Conservation (phyloP, 2,888 invertebrate genomes). For the Agrochola lota region DNA sequence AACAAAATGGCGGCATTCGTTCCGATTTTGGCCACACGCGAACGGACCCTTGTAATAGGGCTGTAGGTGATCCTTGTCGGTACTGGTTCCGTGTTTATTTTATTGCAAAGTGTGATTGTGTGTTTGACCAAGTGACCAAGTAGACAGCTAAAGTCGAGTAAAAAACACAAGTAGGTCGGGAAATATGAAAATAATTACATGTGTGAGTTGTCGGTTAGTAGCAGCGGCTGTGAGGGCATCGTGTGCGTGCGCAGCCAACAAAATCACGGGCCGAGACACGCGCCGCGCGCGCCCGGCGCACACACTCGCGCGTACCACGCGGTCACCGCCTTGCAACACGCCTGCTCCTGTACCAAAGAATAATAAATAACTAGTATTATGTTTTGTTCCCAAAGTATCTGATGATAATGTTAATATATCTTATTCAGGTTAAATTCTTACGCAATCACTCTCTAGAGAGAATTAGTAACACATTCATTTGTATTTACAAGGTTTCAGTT, state of each 20-base stretch:
- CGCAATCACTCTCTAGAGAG: too few species aligned
- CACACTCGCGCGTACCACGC: constrained; percentile 48
- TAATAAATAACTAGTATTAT: neutral
- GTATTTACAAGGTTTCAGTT: too few species aligned
- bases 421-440: too few species aligned
- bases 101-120: neutral
- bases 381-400: neutral
- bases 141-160: neutral
- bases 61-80: too few species aligned
- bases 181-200: constrained; percentile 60
- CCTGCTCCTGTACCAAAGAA: constrained; percentile 65
- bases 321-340: constrained; percentile 63
- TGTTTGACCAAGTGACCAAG: too few species aligned
- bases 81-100: neutral
- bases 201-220: constrained; percentile 68
- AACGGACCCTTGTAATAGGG: neutral
- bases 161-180: neutral
- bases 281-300: constrained; percentile 54
- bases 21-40: neutral
- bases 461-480: too few species aligned
- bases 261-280: constrained; percentile 92
- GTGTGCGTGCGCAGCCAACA: constrained; percentile 96
- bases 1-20: neutral
- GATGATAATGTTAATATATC: neutral
- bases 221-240: constrained; percentile 93